phyloP scores from a whole-genome alignment of 2,888 invertebrate genomes.

The Spodoptera littoralis region DNA sequence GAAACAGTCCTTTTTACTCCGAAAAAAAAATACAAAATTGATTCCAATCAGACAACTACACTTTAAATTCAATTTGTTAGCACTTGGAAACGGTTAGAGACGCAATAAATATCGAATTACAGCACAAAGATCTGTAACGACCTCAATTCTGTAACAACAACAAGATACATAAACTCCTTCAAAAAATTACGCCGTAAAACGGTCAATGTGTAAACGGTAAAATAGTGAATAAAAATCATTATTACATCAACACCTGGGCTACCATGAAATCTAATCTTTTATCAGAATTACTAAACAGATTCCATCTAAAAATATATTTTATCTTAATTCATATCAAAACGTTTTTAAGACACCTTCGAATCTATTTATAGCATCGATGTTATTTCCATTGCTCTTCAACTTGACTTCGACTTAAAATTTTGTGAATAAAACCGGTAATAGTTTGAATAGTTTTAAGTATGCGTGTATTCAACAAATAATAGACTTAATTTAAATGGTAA shows the following conservation, averaged over 20 bases:
- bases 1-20: too few species aligned
- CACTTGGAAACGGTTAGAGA: neutral
- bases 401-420: neutral
- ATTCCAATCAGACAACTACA: conserved; percentile 18
- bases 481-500: conserved; percentile 55
- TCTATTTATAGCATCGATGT: conserved; percentile 48
- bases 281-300: conserved; percentile 55
- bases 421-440: conserved; percentile 14
- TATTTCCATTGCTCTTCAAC: conserved; percentile 18
- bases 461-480: conserved; percentile 30
- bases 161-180: conserved; percentile 58
- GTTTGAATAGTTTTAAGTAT: conserved; percentile 11
- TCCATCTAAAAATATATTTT: conserved; percentile 55
- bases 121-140: conserved; percentile 33
- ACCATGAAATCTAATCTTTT: conserved; percentile 61
- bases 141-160: conserved; percentile 4
- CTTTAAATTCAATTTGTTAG: conserved; percentile 9
- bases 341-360: conserved; percentile 59
- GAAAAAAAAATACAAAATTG: neutral
- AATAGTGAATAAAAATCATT: conserved; percentile 60
- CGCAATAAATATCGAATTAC: conserved; percentile 47
- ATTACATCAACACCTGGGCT: conserved; percentile 61
- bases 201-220: conserved; percentile 50
- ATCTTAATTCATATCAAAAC: conserved; percentile 64
- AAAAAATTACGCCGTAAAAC: conserved; percentile 62